These are phyloP conservation scores for Petrocephalus sullivani DNA, from an alignment of 2,797 vertebrate species.

Conservation along the genomic window DNA sequence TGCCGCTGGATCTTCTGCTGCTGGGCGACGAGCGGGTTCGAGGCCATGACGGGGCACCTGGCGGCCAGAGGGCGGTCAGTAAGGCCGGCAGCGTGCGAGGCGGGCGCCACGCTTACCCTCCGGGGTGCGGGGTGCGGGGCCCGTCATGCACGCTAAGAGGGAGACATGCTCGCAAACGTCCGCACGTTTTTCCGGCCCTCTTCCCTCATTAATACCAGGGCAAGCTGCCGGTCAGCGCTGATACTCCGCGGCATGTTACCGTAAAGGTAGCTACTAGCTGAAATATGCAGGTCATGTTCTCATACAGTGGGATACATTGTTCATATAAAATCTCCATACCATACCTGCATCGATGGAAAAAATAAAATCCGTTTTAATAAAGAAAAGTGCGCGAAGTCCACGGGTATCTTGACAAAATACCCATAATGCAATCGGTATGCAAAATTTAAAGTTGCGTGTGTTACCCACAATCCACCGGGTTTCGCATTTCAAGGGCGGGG, in stretches of 20 bases:
- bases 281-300: background rate
- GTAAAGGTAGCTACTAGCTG: background rate
- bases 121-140: no score
- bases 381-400: background rate
- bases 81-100: background rate
- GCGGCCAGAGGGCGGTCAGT: background rate
- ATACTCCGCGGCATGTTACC: background rate
- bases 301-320: background rate
- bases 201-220: background rate
- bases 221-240: background rate
- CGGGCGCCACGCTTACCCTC: no score
- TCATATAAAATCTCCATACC: background rate
- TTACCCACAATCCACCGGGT: background rate
- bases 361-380: slow-evolving; percentile 9
- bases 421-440: background rate
- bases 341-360: background rate
- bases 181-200: background rate
- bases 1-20: slow-evolving; percentile 38
- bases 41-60: slow-evolving; percentile 29
- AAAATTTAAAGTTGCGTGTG: background rate
- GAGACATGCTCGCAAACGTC: background rate
- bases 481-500: background rate
- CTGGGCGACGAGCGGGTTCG: slow-evolving; percentile 29
- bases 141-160: no score
- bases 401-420: background rate